A percentile compares a stretch with the other conserved stretches of the same genome.
Evolutionary conservation across 2,797 vertebrate species (phyloP).

Genomic region (Dicrostonyx torquatus): DNA sequence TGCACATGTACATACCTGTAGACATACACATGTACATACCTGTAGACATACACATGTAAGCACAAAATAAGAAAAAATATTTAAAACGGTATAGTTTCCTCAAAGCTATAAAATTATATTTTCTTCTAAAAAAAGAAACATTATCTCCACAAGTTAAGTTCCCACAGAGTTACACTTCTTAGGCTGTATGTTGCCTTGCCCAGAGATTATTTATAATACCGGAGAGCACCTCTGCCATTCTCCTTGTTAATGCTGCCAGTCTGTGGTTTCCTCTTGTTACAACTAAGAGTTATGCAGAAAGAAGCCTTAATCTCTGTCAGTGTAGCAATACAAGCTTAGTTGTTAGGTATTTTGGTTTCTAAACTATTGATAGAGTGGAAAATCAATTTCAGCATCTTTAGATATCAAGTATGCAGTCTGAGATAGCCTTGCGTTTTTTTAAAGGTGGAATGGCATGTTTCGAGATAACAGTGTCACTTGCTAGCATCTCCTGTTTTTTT

Average conservation of each 20-base stretch:
- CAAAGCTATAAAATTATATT: not conserved
- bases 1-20: no score
- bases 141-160: not conserved
- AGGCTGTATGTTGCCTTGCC: no score
- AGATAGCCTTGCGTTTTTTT: not conserved
- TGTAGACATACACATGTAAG: no score
- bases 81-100: not conserved
- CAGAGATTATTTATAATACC: not conserved
- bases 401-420: not conserved
- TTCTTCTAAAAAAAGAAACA: not conserved
- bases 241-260: not conserved
- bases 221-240: not conserved
- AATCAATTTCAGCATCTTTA: conserved; percentile 5
- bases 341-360: conserved; percentile 9
- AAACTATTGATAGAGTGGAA: not conserved
- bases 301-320: not conserved
- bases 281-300: not conserved
- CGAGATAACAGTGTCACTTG: not conserved
- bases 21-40: no score
- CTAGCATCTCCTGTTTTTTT: not conserved
- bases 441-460: not conserved
- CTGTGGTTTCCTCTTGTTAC: not conserved
- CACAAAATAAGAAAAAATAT: not conserved
- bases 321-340: not conserved
- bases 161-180: not conserved